These are phyloP conservation scores for Allobates femoralis DNA, from an alignment of 2,797 vertebrate genomes.

Conservation along the genomic window DNA sequence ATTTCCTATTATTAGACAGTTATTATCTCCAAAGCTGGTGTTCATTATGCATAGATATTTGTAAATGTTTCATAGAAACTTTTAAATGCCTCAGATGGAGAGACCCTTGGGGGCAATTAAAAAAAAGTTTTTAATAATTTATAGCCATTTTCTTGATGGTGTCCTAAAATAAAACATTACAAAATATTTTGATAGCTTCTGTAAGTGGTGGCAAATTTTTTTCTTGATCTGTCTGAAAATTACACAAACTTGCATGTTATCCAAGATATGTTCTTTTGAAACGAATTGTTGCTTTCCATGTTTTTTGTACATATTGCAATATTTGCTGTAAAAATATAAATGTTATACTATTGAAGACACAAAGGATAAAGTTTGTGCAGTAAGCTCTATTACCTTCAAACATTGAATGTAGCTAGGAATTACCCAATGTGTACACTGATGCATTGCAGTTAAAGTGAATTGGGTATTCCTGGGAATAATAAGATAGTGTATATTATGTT, in stretches of 20 bases:
- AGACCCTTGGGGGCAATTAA: slow-evolving; percentile 22
- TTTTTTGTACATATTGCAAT: neutral
- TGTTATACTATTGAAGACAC: too few relatives aligned
- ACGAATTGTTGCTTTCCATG: neutral
- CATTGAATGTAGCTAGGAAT: too few relatives aligned
- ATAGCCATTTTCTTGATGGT: slow-evolving; percentile 7
- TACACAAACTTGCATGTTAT: neutral
- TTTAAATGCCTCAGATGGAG: slow-evolving; percentile 39
- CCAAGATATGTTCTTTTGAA: neutral
- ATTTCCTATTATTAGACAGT: slow-evolving; percentile 45
- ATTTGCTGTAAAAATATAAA: neutral
- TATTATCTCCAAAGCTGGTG: slow-evolving; percentile 41
- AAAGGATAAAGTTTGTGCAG: too few relatives aligned
- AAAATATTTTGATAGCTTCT: neutral
- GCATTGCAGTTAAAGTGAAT: too few relatives aligned
- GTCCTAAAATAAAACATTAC: neutral
- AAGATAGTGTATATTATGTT: too few relatives aligned
- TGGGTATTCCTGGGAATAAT: too few relatives aligned
- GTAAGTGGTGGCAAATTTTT: neutral
- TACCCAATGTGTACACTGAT: too few relatives aligned
- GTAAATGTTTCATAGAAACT: slow-evolving; percentile 53
- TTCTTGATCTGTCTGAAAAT: neutral
- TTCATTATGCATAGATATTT: slow-evolving; percentile 56
- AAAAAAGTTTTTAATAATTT: slow-evolving; percentile 27
- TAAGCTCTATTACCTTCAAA: too few relatives aligned